Evolutionary conservation across 2,888 invertebrate species (phyloP).

Genomic region (Lottia gigantea): DNA sequence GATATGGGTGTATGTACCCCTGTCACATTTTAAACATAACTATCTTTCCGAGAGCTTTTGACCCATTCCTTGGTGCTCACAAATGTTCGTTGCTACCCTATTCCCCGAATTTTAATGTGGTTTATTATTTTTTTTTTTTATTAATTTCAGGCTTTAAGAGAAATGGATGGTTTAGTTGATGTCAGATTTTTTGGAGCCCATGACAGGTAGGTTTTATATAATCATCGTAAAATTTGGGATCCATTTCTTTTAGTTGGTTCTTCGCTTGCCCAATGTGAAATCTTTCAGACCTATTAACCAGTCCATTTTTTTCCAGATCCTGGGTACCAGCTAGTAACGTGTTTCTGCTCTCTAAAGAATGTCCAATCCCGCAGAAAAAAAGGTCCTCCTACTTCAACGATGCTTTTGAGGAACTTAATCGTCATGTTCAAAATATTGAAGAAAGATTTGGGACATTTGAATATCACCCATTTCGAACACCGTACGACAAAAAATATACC

Average conservation of each 20-base stretch:
- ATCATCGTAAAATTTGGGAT: too few species aligned
- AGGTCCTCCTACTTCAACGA: constrained; percentile 74
- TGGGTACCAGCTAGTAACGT: constrained; percentile 89
- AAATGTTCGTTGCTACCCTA: not conserved
- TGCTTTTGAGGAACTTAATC: constrained; percentile 79
- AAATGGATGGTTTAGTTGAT: constrained; percentile 75
- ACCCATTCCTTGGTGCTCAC: too few species aligned
- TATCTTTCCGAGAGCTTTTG: too few species aligned
- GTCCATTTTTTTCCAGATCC: constrained; percentile 72
- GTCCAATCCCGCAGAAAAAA: constrained; percentile 72
- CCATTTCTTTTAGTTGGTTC: too few species aligned
- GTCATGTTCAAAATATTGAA: constrained; percentile 80
- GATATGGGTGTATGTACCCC: too few species aligned
- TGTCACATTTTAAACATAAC: too few species aligned
- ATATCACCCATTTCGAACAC: constrained; percentile 79
- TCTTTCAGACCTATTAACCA: not conserved
- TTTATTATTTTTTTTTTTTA: constrained; percentile 4
- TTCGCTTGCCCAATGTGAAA: not conserved
- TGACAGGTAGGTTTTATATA: constrained; percentile 72
- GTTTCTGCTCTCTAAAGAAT: constrained; percentile 81
- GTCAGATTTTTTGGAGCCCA: constrained; percentile 95
- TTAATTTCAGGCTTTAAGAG: constrained; percentile 57
- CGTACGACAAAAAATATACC: constrained; percentile 69
- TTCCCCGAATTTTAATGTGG: too few species aligned
- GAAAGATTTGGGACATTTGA: constrained; percentile 78